phyloP scores from a whole-genome alignment of 2,113 vertebrate species.

The Parotia lawesii region DNA sequence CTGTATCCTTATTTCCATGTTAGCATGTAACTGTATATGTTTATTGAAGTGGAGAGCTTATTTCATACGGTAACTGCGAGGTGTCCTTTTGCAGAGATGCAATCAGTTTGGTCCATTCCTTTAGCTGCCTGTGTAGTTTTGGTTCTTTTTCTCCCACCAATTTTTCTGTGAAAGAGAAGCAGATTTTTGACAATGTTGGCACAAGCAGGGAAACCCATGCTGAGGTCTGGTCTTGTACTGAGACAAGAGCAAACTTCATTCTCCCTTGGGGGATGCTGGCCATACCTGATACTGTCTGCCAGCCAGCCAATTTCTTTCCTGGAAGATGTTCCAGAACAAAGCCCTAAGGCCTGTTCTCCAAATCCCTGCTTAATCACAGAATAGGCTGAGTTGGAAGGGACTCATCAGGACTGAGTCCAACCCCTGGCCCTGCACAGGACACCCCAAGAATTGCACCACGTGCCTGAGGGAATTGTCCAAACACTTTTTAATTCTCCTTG shows the following conservation, averaged over 20 bases:
- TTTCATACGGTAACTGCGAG: not conserved
- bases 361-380: not conserved
- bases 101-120: not conserved
- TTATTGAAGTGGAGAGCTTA: not conserved
- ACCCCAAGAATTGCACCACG: not conserved
- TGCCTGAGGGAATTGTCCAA: not conserved
- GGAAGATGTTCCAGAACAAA: not conserved
- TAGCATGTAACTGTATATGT: not conserved
- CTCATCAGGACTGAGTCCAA: not conserved
- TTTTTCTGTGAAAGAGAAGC: not conserved
- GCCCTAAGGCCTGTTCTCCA: not conserved
- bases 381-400: not conserved
- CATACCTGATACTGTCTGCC: not conserved
- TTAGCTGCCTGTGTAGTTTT: not conserved
- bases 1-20: not conserved
- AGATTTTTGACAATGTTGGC: not conserved
- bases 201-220: not conserved
- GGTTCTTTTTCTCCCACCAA: fast-evolving
- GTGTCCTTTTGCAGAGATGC: not conserved
- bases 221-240: not conserved
- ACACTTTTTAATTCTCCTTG: not conserved
- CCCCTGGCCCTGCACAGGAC: not conserved
- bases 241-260: not conserved
- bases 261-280: not conserved
- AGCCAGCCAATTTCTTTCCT: not conserved